Conservation (phyloP, 2,888 invertebrate species). For the Dioctria linearis region DNA sequence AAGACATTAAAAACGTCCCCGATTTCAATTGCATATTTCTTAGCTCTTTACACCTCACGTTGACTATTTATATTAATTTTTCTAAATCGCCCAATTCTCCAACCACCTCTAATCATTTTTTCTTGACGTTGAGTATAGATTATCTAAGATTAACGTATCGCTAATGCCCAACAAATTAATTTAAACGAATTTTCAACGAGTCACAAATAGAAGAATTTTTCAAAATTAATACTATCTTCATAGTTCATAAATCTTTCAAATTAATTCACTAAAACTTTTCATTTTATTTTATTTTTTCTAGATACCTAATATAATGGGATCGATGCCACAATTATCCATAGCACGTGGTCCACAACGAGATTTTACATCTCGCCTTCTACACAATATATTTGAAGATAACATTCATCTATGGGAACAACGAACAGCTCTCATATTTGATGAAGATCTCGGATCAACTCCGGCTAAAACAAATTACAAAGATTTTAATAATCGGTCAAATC, state of each 20-base stretch:
- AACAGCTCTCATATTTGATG: constrained; percentile 77
- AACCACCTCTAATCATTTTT: too few species aligned
- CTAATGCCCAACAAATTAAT: background rate
- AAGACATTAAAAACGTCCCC: too few species aligned
- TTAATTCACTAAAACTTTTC: background rate
- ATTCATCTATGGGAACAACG: constrained; percentile 71
- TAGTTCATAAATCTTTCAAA: too few species aligned
- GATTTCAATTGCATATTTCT: too few species aligned
- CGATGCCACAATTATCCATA: constrained; percentile 82
- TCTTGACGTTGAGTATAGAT: background rate
- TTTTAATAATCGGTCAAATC: constrained; percentile 71
- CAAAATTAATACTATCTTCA: background rate
- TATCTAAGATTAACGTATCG: background rate
- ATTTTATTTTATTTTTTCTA: constrained; percentile 51
- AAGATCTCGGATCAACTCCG: constrained; percentile 66
- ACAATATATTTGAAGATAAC: constrained; percentile 75
- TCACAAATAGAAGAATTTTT: background rate
- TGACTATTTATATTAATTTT: too few species aligned
- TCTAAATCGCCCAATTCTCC: too few species aligned
- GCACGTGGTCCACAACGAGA: constrained; percentile 76
- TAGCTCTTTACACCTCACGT: too few species aligned
- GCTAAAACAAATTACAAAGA: constrained; percentile 65
- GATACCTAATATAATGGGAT: constrained; percentile 75
- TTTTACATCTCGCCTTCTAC: constrained; percentile 73
- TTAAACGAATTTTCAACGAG: background rate